phyloP scores from a whole-genome alignment of 2,113 vertebrate species.

The Perccottus glenii region DNA sequence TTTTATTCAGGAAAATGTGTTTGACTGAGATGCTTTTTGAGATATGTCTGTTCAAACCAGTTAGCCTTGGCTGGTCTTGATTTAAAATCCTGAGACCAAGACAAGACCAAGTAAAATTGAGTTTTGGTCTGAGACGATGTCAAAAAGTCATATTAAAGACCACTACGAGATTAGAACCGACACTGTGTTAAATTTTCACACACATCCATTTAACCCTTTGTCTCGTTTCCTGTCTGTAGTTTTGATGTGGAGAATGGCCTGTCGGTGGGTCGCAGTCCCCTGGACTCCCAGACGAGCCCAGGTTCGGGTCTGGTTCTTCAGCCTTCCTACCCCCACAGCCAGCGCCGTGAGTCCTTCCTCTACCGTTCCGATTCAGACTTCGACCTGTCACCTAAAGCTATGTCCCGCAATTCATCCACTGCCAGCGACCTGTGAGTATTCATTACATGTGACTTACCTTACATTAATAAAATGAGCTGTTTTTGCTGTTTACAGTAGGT shows the following conservation, averaged over 20 bases:
- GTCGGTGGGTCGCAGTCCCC: slow-evolving; percentile 73
- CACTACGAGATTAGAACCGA: too few relatives aligned
- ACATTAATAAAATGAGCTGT: neutral
- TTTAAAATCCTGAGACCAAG: too few relatives aligned
- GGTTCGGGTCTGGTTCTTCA: slow-evolving; percentile 86
- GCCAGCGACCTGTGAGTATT: slow-evolving; percentile 90
- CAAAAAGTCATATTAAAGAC: too few relatives aligned
- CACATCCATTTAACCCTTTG: neutral
- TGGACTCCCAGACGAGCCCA: slow-evolving; percentile 86
- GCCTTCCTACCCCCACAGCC: slow-evolving; percentile 83
- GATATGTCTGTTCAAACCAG: too few relatives aligned
- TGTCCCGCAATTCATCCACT: slow-evolving; percentile 91
- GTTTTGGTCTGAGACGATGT: too few relatives aligned
- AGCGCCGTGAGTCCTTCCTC: slow-evolving; percentile 92
- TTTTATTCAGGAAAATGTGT: too few relatives aligned
- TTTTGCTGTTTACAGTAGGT: neutral
- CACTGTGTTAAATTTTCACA: neutral
- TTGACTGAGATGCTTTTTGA: too few relatives aligned
- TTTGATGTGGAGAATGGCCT: slow-evolving; percentile 95
- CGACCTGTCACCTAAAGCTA: slow-evolving; percentile 88
- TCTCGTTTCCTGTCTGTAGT: slow-evolving; percentile 72
- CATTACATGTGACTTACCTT: neutral
- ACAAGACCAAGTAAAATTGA: too few relatives aligned
- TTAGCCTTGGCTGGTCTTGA: too few relatives aligned
- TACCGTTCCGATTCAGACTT: slow-evolving; percentile 95